Base-by-base conservation (phyloP, 2,113 vertebrate genomes). In the Cervus canadensis region DNA sequence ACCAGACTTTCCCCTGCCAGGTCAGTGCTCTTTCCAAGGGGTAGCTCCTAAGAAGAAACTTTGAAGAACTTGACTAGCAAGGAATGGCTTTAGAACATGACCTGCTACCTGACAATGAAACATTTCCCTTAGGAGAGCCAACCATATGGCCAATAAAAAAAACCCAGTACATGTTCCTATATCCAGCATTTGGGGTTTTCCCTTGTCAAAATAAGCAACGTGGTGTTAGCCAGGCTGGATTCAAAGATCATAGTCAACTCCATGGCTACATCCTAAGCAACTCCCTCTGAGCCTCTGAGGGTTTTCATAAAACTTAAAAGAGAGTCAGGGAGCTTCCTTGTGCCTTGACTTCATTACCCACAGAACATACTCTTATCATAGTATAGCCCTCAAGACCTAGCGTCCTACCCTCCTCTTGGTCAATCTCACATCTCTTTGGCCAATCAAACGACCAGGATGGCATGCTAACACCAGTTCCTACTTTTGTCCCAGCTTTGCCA, bases 401-500 rank as follows among this genome's bases (percentile, higher is more conserved):
- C 16, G 15, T 48, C 33, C 52, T 90, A 4, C 25, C 13, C 50
- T 76, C 14, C 36, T 30, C 48, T 45, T 15, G 1, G 7, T n/a
- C 26, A 40, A 52, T 67, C 54, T 92, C 57, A 71, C 14, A 33
- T 43, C 56, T 88, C 54, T 57, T 57, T 52, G 30, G 52, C 23
- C 56, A 79, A 33, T 28, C 90, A 90, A 89, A 74, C 4, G 11
- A 25, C 28, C 87, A 92, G 50, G 54, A 7, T 12, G 52, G 7
- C 62, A 50, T 30, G 11, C n/a, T 52, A 93, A 81, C 14, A 15
- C 56, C 71, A 67, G 28, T 36, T 82, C 56, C 84, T 96, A 50
- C n/a, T 95, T 95, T 50, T 87, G 43, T 57, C 30, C 52, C 57
- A 71, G 50, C 19, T 87, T 94, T 97, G 87, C 28, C 95, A 87